phyloP scores from a whole-genome alignment of 2,113 vertebrate species.

The Noctilio leporinus region DNA sequence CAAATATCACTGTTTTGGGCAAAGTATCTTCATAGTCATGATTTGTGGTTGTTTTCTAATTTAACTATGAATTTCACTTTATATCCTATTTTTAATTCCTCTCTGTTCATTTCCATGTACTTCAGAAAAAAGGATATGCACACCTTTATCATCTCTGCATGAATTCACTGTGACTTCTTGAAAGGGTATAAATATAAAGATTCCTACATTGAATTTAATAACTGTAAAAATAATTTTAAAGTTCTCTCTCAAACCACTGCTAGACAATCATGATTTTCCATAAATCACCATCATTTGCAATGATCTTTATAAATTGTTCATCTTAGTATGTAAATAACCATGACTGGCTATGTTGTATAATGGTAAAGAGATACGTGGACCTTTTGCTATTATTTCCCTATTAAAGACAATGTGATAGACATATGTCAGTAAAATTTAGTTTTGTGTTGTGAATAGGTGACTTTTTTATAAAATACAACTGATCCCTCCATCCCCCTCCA shows the following conservation, averaged over 20 bases:
- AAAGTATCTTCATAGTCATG: neutral
- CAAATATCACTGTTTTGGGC: neutral
- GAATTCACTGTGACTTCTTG: neutral
- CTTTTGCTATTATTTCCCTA: neutral
- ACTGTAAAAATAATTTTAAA: slow-evolving; percentile 29
- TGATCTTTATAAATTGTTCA: slow-evolving; percentile 1
- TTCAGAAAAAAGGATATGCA: neutral
- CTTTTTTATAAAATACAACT: slow-evolving; percentile 10
- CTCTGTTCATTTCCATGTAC: neutral
- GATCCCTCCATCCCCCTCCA: neutral
- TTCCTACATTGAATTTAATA: slow-evolving; percentile 26
- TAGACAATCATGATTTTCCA: slow-evolving; percentile 6
- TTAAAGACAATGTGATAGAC: neutral
- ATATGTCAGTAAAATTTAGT: neutral
- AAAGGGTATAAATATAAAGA: neutral
- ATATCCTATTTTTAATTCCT: neutral
- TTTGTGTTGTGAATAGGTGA: slow-evolving; percentile 58
- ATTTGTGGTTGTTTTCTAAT: neutral
- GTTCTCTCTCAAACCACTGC: neutral
- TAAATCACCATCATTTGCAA: slow-evolving; percentile 14
- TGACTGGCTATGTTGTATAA: neutral
- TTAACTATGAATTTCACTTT: neutral
- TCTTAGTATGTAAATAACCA: slow-evolving; percentile 4
- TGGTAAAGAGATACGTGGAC: neutral
- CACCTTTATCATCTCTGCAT: neutral